A percentile compares a stretch with the other conserved stretches of the same genome.
These are phyloP conservation scores for Argopecten irradians DNA, from an alignment of 1,140 invertebrate species.

Conservation along the genomic window DNA sequence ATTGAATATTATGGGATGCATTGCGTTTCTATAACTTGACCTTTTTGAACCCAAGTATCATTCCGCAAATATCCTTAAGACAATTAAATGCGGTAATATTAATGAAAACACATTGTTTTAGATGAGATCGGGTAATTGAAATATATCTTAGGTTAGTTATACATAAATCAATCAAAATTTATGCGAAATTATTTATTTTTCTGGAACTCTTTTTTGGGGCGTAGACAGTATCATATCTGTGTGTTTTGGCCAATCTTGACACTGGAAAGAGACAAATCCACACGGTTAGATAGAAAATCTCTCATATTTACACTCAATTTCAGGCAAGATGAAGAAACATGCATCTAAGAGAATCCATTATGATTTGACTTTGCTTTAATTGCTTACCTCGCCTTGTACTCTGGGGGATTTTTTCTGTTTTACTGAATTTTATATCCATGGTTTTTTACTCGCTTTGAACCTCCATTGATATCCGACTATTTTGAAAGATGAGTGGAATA, in stretches of 20 bases:
- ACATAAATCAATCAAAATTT: no score
- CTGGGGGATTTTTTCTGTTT: background rate
- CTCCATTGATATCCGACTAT: background rate
- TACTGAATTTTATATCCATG: background rate
- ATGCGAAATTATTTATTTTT: no score
- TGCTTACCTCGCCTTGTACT: background rate
- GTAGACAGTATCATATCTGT: background rate
- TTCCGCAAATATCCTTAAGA: background rate
- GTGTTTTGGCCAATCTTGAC: background rate
- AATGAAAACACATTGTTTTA: no score
- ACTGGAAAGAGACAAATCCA: background rate
- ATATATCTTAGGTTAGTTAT: no score
- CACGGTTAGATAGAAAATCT: background rate
- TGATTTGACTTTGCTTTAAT: background rate
- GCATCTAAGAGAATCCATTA: background rate
- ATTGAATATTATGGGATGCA: background rate
- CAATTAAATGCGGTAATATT: no score
- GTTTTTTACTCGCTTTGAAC: background rate
- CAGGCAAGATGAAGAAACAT: background rate
- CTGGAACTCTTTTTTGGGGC: background rate
- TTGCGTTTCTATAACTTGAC: background rate
- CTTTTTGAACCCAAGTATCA: background rate
- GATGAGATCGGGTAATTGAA: no score
- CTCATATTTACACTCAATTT: background rate
- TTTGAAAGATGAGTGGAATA: constrained; percentile 53